Evolutionary conservation across 2,113 vertebrate genomes (phyloP), one percentile per base, ranked within the genome.

Genomic region (Tricholaema leucomelas): DNA sequence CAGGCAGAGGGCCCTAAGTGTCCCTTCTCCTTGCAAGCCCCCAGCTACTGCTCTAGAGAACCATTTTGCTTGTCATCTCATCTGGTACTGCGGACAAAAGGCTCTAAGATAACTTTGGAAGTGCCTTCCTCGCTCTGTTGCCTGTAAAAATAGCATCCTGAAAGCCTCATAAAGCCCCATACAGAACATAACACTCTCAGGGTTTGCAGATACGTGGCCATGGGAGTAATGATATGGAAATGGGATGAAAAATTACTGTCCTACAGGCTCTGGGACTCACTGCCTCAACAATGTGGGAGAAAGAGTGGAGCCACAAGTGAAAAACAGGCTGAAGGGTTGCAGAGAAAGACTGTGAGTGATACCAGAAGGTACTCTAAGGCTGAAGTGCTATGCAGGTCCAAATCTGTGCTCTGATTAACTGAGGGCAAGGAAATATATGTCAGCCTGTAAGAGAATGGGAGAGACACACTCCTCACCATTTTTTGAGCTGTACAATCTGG

Each of bases 271-370:
- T 50, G 25, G 17, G 65, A 25, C 23, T 21, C n/a, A 30, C 7
- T 78, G 21, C 60, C 12, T 5, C 0, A 0, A 18, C n/a, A 74
- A 31, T 21, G 5, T 4, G 15, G 46, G 19, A 36, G 21, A 30
- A n/a, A 63, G 40, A 17, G 16, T 58, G 20, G 27, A 85, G 27
- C 18, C 60, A 4, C 3, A 5, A 40, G 28, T 56, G 44, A 15
- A 54, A 64, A 65, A 28, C 30, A 58, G 50, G 27, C 30, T 74
- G 23, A 28, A 58, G 20, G 9, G 5, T 12, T 44, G 10, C 30
- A 40, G 40, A 35, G 27, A 27, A 74, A 59, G 61, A 44, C 24
- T 33, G 33, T 35, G 23, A 30, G 30, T 0, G 5, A 18, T 59
- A 35, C 15, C 40, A 50, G 30, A 56, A 44, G 19, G 40, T 82